Evolutionary conservation across 2,888 invertebrate genomes (phyloP), one percentile per base, ranked within the genome.

Genomic region (Antheraea assamensis): DNA sequence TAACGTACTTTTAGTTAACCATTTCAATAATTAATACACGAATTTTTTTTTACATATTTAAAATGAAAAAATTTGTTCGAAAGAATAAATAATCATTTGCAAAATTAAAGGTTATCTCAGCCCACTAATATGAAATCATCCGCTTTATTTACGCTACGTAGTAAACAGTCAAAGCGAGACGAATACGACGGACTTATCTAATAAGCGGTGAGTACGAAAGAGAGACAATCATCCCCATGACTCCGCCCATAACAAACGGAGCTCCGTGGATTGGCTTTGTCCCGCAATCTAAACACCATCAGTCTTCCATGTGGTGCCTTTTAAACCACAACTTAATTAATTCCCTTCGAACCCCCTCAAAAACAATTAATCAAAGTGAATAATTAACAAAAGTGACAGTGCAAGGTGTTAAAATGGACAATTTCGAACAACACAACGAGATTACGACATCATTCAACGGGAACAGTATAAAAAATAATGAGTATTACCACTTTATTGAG

Each of bases 121-220:
- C 78, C 85, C 87, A 84, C 85, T 82, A 80, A 80, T 86, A 92
- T 93, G 92, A 92, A 92, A 90, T 93, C 92, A 93, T 88, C 84
- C 87, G 84, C 79, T 88, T 88, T 92, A 92, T 92, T 92, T 92
- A 92, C 90, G 85, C 84, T 83, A 74, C 82, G 78, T 86, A 85
- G 90, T 90, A 90, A 90, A 90, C 90, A 90, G 81, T 82, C 83
- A 82, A 80, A 75, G 78, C 64, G 71, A 71, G 80, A 30, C 31
- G 82, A 90, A 49, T 80, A 80, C 78, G 86, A 89, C 76, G 73
- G 75, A 70, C 2, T 58, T 73, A 88, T 72, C 76, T 74, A 64
- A 70, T 24, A 8, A 35, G 1, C 71, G 70, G 1, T 13, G 24
- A 19, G 84, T 58, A 2, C 76, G 82, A 91, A 64, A 74, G 84